Percentiles rank a stretch among this genome's conserved stretches.
Evolutionary conservation across 2,113 vertebrate genomes (phyloP).

Genomic region (Lophotis ruficrista): DNA sequence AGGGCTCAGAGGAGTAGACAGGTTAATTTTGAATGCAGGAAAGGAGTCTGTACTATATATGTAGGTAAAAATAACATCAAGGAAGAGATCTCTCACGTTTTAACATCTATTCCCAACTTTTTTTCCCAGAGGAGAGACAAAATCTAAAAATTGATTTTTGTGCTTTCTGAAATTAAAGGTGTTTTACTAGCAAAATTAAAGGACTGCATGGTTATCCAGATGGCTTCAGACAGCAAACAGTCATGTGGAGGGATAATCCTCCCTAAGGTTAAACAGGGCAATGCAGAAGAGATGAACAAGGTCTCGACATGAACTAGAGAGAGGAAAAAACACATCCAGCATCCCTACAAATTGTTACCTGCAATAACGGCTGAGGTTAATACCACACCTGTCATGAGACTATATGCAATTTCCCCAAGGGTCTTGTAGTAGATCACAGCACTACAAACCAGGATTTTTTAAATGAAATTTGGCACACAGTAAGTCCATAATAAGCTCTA

Average conservation of each 20-base stretch:
- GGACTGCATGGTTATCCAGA: background rate
- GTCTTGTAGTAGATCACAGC: background rate
- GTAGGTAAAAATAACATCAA: background rate
- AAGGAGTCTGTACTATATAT: background rate
- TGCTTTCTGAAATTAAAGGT: background rate
- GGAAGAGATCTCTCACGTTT: background rate
- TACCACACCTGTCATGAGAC: background rate
- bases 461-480: background rate
- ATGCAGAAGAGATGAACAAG: background rate
- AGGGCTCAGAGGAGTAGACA: background rate
- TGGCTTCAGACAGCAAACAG: background rate
- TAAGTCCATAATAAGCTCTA: constrained; percentile 17
- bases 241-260: background rate
- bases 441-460: background rate
- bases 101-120: background rate
- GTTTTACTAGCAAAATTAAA: background rate
- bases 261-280: background rate
- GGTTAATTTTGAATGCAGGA: constrained; percentile 12
- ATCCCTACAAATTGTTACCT: background rate
- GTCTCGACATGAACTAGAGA: background rate
- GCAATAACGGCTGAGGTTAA: constrained; percentile 7
- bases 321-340: background rate
- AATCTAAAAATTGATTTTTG: background rate
- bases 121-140: background rate
- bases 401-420: background rate